Percentiles rank a stretch among this genome's conserved stretches.
Evolutionary conservation across 2,797 vertebrate species (phyloP).

Genomic region (Myotis myotis): DNA sequence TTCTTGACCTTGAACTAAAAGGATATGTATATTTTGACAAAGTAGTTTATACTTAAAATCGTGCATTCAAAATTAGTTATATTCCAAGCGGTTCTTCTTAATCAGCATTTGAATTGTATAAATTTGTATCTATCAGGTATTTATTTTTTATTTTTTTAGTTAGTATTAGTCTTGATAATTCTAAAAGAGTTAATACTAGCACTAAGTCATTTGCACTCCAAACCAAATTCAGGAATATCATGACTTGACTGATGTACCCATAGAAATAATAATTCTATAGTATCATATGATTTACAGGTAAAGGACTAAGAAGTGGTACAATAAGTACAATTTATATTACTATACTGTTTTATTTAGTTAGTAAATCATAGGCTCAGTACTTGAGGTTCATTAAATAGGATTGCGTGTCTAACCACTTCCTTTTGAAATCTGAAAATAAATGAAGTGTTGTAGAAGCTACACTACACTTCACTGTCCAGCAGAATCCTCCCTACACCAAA

Average conservation of each 20-base stretch:
- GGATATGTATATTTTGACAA: neutral
- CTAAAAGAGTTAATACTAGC: neutral
- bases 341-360: neutral
- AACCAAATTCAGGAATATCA: neutral
- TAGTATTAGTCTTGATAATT: slow-evolving; percentile 30
- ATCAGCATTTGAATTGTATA: slow-evolving; percentile 40
- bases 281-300: neutral
- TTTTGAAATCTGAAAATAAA: slow-evolving; percentile 38
- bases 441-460: neutral
- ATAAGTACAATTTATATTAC: neutral
- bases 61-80: slow-evolving; percentile 33
- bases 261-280: neutral
- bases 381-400: neutral
- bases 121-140: slow-evolving; percentile 13
- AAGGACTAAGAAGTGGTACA: neutral
- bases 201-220: slow-evolving; percentile 12
- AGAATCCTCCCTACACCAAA: slow-evolving; percentile 62
- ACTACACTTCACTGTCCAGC: neutral
- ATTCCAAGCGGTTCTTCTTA: slow-evolving; percentile 37
- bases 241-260: neutral
- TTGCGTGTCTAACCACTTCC: neutral
- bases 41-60: slow-evolving; percentile 41
- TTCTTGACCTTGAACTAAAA: slow-evolving; percentile 10
- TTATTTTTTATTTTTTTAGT: slow-evolving; percentile 6
- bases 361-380: neutral